A percentile compares a stretch with the other conserved stretches of the same genome.
These are phyloP conservation scores for Leuciscus idus DNA, from an alignment of 2,113 vertebrate genomes.

Conservation along the genomic window DNA sequence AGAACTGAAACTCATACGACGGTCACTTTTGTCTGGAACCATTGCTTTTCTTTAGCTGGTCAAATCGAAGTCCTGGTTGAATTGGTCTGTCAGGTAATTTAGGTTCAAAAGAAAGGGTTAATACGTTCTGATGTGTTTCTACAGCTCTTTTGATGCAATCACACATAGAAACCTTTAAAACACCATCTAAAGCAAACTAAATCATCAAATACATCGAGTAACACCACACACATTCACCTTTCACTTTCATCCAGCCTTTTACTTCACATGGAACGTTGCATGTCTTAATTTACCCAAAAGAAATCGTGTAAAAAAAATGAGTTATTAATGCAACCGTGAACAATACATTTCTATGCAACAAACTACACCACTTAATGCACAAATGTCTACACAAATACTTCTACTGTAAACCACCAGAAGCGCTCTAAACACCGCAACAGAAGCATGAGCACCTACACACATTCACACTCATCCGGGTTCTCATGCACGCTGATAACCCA, in stretches of 20 bases:
- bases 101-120: background rate
- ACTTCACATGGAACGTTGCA: conserved; percentile 70
- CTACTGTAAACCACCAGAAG: conserved; percentile 13
- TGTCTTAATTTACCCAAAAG: conserved; percentile 15
- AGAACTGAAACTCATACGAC: conserved; percentile 48
- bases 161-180: background rate
- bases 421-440: conserved; percentile 35
- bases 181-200: background rate
- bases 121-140: background rate
- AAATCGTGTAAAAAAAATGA: conserved; percentile 21
- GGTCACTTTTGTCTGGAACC: conserved; percentile 38
- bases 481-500: conserved; percentile 51
- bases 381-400: conserved; percentile 42
- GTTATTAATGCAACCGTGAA: conserved; percentile 34
- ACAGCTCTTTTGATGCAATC: conserved; percentile 2
- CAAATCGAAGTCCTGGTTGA: conserved; percentile 19
- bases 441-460: conserved; percentile 53
- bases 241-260: conserved; percentile 48
- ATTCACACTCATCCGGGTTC: conserved; percentile 58
- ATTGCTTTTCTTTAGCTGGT: conserved; percentile 23
- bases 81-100: conserved; percentile 29
- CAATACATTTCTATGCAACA: conserved; percentile 34
- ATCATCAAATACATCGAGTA: background rate
- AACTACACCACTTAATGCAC: conserved; percentile 35
- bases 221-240: background rate